Conservation (phyloP, 2,888 invertebrate species). For the Drosophila niveifrons region DNA sequence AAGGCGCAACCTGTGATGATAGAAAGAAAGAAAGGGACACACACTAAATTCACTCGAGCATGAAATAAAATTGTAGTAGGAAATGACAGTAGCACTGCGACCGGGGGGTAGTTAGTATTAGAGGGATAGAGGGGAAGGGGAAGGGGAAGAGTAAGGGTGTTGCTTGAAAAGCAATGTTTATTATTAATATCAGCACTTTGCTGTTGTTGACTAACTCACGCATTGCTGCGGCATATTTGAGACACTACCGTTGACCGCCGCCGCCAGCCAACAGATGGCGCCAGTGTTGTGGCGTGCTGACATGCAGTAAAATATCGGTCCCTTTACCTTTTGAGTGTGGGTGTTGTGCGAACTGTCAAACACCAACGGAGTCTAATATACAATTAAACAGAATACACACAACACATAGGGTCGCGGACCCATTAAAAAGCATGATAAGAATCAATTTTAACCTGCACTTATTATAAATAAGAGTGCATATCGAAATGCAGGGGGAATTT, state of each 20-base stretch:
- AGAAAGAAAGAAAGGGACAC: background rate
- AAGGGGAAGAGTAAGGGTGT: background rate
- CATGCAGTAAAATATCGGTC: slow-evolving; percentile 41
- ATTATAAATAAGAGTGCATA: slow-evolving; percentile 1
- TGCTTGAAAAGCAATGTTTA: slow-evolving; percentile 39
- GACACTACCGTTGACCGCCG: slow-evolving; percentile 31
- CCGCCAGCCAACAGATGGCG: slow-evolving; percentile 59
- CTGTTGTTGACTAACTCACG: slow-evolving; percentile 55
- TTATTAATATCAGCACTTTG: slow-evolving; percentile 36
- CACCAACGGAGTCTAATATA: background rate
- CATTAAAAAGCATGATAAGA: slow-evolving; percentile 52
- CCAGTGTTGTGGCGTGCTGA: slow-evolving; percentile 44
- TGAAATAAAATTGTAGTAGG: slow-evolving; percentile 58
- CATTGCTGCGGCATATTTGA: slow-evolving; percentile 35
- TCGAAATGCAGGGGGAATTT: slow-evolving; percentile 56
- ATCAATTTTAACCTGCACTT: slow-evolving; percentile 40
- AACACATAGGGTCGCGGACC: slow-evolving; percentile 33
- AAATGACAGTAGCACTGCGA: slow-evolving; percentile 29
- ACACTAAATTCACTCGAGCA: slow-evolving; percentile 55
- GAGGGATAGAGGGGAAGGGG: background rate
- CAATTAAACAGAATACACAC: slow-evolving; percentile 72
- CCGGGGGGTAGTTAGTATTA: background rate
- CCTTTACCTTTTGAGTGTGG: background rate
- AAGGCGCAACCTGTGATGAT: slow-evolving; percentile 56
- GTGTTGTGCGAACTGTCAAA: background rate